phyloP scores from a whole-genome alignment of 2,113 vertebrate species.

The Ceyx melanurus region DNA sequence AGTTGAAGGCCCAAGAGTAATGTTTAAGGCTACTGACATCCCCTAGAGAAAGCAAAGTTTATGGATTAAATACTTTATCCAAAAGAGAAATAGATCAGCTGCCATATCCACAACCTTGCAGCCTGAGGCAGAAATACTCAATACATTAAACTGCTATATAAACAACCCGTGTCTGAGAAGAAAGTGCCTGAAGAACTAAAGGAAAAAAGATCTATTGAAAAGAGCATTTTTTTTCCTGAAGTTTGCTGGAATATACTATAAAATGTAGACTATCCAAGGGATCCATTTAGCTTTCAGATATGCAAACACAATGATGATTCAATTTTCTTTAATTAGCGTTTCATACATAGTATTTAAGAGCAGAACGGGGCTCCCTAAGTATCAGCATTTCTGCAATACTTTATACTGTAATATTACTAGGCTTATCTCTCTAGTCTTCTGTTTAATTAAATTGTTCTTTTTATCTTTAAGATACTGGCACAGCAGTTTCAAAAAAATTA shows the following conservation, averaged over 20 bases:
- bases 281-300: neutral
- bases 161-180: slow-evolving; percentile 32
- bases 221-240: neutral
- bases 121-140: slow-evolving; percentile 51
- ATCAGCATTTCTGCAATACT: neutral
- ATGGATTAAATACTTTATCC: slow-evolving; percentile 56
- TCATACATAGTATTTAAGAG: neutral
- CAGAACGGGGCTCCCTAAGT: neutral
- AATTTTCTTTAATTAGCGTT: slow-evolving; percentile 19
- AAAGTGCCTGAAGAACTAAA: neutral
- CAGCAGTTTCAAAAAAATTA: neutral
- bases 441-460: slow-evolving; percentile 22
- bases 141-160: slow-evolving; percentile 54
- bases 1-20: slow-evolving; percentile 37
- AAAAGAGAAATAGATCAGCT: slow-evolving; percentile 60
- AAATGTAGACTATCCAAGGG: neutral
- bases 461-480: slow-evolving; percentile 15
- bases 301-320: neutral
- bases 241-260: neutral
- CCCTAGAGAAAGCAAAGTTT: slow-evolving; percentile 27
- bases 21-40: slow-evolving; percentile 4
- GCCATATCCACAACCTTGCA: slow-evolving; percentile 39
- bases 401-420: neutral
- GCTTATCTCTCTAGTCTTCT: neutral
- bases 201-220: neutral